Evolutionary conservation across 2,797 vertebrate genomes (phyloP), one percentile per base, ranked within the genome.

Genomic region (Cossypha heuglini): DNA sequence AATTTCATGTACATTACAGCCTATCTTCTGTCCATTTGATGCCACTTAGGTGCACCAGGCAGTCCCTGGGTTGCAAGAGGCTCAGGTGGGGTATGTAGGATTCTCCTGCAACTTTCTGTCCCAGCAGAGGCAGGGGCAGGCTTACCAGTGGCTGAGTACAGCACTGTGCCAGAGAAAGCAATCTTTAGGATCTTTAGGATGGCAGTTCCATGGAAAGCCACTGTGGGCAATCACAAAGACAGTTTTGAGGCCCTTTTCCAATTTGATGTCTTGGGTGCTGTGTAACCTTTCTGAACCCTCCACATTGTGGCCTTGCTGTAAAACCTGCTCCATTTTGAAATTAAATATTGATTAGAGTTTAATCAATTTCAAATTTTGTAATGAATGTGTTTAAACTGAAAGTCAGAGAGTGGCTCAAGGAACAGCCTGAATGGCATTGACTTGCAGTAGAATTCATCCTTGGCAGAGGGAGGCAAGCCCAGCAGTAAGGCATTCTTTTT

Each of bases 31-130:
- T 11, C 16, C 16, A 7, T 25, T 11, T 29, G 25, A 29, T 33
- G 24, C 1, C 8, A 3, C 3, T 54, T 12, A 29, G 20, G 4
- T 5, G 10, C 26, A 40, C 5, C 5, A 45, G 33, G 18, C 22
- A 43, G 20, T 16, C 5, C 26, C 42, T 54, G 26, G 3, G 7
- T 42, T 67, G 18, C 16, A 69, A 52, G 38, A 54, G 7, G 12
- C 13, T 24, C 22, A 13, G 9, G 1, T 16, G 6, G 13, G 6
- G 0, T 51, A 12, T 17, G 5, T 29, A 17, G 25, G 18, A 74
- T 42, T 62, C 5, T 51, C 16, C 22, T 76, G 71, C 72, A 11
- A 26, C 19, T 46, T 64, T 68, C 49, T 71, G 14, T 51, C 28
- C 22, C 38, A 16, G 2, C 16, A 40, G 8, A 12, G 22, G 7